Conservation (phyloP, 1,140 invertebrate genomes). For the Leguminivora glycinivorella region DNA sequence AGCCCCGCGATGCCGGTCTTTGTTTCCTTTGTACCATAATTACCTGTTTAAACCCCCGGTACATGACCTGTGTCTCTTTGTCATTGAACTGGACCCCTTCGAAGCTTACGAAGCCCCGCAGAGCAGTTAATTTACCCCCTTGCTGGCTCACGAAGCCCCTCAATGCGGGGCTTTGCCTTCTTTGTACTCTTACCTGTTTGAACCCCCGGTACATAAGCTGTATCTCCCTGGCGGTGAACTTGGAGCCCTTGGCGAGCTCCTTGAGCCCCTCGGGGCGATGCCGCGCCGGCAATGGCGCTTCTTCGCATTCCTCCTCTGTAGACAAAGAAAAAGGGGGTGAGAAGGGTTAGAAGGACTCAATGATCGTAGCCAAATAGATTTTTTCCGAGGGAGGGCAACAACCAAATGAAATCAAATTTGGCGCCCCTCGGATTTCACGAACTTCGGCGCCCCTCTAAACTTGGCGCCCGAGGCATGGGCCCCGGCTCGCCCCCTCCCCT, state of each 20-base stretch:
- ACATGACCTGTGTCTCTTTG: slow-evolving; percentile 96
- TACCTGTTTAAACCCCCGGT: slow-evolving; percentile 95
- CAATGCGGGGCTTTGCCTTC: slow-evolving; percentile 88
- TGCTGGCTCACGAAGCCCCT: slow-evolving; percentile 89
- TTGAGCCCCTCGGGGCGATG: slow-evolving; percentile 91
- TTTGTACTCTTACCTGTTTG: slow-evolving; percentile 91
- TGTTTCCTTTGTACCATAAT: too few species aligned
- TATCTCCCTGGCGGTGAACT: slow-evolving; percentile 93
- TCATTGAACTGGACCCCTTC: slow-evolving; percentile 92
- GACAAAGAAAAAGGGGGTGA: neutral
- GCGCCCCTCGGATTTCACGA: too few species aligned
- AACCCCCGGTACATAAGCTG: slow-evolving; percentile 96
- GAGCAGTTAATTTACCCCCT: too few species aligned
- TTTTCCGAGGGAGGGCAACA: too few species aligned
- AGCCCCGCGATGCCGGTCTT: slow-evolving; percentile 89
- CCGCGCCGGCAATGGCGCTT: slow-evolving; percentile 82
- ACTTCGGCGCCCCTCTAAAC: too few species aligned
- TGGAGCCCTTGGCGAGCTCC: slow-evolving; percentile 89
- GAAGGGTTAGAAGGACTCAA: too few species aligned
- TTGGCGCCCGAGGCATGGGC: too few species aligned
- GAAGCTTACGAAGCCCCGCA: too few species aligned
- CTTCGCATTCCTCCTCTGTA: slow-evolving; percentile 88
- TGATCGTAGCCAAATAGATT: too few species aligned
- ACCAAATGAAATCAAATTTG: too few species aligned
- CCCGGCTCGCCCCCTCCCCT: too few species aligned